Evolutionary conservation across 2,888 invertebrate species (phyloP).

Genomic region (Yponomeuta cagnagella): DNA sequence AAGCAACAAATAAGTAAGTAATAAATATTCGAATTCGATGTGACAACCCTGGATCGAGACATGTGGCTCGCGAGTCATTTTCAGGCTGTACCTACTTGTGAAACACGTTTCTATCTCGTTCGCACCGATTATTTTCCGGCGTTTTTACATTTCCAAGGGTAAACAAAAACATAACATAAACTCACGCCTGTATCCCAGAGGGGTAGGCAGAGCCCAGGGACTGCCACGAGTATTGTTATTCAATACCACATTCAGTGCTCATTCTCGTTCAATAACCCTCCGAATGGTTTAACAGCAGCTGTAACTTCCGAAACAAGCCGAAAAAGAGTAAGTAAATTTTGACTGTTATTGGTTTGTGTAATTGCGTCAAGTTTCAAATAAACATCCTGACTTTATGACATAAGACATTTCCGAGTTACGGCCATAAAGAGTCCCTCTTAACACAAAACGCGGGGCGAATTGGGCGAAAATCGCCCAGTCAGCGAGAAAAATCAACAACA

Average conservation of each 20-base stretch:
- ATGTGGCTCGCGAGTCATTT: conserved; percentile 10
- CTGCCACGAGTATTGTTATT: no score
- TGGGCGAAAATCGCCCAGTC: conserved; percentile 4
- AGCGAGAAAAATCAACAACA: conserved; percentile 12
- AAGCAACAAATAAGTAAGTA: not conserved
- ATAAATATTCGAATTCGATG: not conserved
- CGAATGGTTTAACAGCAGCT: no score
- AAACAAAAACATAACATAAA: no score
- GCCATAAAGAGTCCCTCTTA: not conserved
- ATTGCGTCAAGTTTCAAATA: not conserved
- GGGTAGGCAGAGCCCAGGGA: no score
- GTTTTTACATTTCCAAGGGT: not conserved
- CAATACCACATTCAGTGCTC: no score
- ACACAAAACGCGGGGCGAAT: conserved; percentile 6
- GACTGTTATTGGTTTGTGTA: not conserved
- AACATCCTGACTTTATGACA: not conserved
- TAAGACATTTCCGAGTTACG: not conserved
- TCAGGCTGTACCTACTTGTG: conserved; percentile 23
- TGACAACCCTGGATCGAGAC: conserved; percentile 42
- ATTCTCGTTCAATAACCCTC: no score
- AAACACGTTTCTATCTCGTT: conserved; percentile 53
- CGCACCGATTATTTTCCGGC: conserved; percentile 26
- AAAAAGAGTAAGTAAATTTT: no score
- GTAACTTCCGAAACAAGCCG: no score
- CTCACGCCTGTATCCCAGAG: no score